These are phyloP conservation scores for Myrmecophaga tridactyla DNA, from an alignment of 2,113 vertebrate genomes.

Conservation along the genomic window DNA sequence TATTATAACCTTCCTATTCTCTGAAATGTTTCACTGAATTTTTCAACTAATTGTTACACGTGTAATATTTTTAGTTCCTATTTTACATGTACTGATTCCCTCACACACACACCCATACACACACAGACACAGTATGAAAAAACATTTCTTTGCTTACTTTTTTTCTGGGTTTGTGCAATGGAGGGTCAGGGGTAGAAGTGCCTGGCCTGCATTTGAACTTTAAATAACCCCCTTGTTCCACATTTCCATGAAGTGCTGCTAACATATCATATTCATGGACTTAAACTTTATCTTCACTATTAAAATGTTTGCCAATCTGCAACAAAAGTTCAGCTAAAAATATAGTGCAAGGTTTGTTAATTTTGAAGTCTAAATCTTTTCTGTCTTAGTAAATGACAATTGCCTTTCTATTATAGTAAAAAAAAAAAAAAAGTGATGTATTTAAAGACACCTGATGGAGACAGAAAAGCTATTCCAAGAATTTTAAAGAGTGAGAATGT, in stretches of 20 bases:
- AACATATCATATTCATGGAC: conserved; percentile 55
- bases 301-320: conserved; percentile 74
- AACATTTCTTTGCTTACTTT: background rate
- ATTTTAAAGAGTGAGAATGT: conserved; percentile 1
- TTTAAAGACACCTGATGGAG: conserved; percentile 46
- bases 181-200: background rate
- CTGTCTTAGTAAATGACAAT: conserved; percentile 32
- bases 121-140: conserved; percentile 49
- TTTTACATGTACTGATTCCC: background rate
- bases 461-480: conserved; percentile 25
- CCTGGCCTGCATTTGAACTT: conserved; percentile 37
- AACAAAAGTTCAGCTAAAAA: conserved; percentile 59
- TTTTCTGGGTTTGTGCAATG: background rate
- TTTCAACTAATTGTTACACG: background rate
- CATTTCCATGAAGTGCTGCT: conserved; percentile 24
- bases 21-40: conserved; percentile 17
- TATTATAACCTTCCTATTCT: background rate
- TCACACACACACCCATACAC: background rate
- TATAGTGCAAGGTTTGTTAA: conserved; percentile 68
- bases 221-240: conserved; percentile 13
- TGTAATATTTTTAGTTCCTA: conserved; percentile 7
- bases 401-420: conserved; percentile 65
- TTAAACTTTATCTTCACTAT: conserved; percentile 74
- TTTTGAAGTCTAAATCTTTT: conserved; percentile 50
- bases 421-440: conserved; percentile 63